A percentile compares a stretch with the other conserved stretches of the same genome.
Evolutionary conservation across 2,113 vertebrate genomes (phyloP).

Genomic region (Ellobius talpinus): DNA sequence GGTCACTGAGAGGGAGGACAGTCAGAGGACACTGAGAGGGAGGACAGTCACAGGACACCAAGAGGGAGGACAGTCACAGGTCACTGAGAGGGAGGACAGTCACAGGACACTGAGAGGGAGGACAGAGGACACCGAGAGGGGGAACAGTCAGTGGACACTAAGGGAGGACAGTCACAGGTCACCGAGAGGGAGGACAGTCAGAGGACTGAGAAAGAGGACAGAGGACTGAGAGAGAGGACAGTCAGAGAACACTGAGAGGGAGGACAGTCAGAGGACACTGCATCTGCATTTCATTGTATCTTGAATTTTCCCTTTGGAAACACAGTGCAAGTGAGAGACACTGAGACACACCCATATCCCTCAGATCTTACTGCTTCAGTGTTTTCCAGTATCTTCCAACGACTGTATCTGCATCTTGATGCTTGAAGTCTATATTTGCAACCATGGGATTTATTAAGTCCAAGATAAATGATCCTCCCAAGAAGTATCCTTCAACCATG

Average conservation of each 20-base stretch:
- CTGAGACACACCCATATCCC: neutral
- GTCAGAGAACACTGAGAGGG: too few species aligned
- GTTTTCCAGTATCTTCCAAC: neutral
- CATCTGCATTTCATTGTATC: neutral
- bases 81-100: neutral
- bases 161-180: too few species aligned
- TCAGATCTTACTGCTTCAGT: neutral
- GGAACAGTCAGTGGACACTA: too few species aligned
- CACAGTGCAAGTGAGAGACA: neutral
- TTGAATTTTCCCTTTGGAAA: slow-evolving; percentile 46
- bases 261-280: neutral
- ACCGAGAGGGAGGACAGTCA: too few species aligned
- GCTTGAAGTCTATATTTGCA: slow-evolving; percentile 1
- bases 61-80: too few species aligned
- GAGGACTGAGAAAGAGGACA: too few species aligned
- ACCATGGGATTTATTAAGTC: neutral
- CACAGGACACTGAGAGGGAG: too few species aligned
- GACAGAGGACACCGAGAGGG: too few species aligned
- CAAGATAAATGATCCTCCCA: neutral
- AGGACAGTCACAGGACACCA: too few species aligned
- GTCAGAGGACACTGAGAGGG: neutral
- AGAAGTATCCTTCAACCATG: neutral
- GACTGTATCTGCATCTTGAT: neutral
- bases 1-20: too few species aligned
- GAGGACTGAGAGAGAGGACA: too few species aligned